A percentile compares a stretch with the other conserved stretches of the same genome.
phyloP scores from a whole-genome alignment of 2,797 vertebrate species.

The Eulemur mongoz region DNA sequence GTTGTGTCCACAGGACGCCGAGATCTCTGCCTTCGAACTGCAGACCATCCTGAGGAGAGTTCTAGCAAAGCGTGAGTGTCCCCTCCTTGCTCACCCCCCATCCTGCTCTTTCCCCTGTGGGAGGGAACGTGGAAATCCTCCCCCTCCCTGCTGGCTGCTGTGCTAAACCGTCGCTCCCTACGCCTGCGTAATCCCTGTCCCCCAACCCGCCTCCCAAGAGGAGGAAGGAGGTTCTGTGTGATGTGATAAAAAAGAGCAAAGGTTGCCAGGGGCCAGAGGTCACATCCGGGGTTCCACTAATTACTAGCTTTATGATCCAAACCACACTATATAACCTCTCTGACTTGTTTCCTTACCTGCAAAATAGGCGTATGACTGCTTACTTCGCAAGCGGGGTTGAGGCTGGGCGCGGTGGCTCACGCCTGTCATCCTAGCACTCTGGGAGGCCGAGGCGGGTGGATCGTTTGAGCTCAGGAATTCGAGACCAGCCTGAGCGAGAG shows the following conservation, averaged over 20 bases:
- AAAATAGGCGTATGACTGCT: background rate
- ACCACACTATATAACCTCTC: background rate
- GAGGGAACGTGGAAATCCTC: background rate
- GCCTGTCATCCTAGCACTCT: background rate
- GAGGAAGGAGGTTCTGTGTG: no score
- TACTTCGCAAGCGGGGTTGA: background rate
- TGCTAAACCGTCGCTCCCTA: background rate
- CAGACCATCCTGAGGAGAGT: constrained; percentile 90
- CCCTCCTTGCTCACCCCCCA: background rate
- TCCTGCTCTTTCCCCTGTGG: accelerated
- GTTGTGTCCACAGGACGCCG: constrained; percentile 87
- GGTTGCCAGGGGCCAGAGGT: background rate
- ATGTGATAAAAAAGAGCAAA: no score
- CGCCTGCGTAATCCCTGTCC: accelerated
- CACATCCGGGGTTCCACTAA: background rate
- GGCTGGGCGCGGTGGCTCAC: accelerated
- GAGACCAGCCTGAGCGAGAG: no score
- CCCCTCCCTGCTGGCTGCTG: accelerated
- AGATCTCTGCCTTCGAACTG: constrained; percentile 92
- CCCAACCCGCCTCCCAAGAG: no score
- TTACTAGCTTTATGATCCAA: background rate
- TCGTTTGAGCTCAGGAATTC: no score
- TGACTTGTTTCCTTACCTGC: background rate
- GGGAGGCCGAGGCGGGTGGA: background rate
- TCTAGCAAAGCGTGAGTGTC: constrained; percentile 90